Percentiles rank a stretch among this genome's conserved stretches.
Evolutionary conservation across 2,113 vertebrate genomes (phyloP).

Genomic region (Hypanus sabinus): DNA sequence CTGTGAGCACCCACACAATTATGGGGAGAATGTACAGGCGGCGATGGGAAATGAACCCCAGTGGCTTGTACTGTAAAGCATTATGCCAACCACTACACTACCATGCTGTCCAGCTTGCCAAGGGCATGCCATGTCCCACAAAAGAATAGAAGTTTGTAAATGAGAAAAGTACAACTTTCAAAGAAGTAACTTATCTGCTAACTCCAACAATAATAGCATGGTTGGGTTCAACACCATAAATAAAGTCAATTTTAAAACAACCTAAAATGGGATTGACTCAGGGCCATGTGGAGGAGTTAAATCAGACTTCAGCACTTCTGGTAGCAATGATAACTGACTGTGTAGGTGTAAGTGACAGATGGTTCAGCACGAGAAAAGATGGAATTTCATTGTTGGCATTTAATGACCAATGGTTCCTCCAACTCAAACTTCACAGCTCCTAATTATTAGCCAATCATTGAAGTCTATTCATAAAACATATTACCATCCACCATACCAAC

Average conservation of each 20-base stretch:
- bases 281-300: background rate
- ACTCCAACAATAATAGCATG: background rate
- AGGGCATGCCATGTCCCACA: too few relatives aligned
- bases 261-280: background rate
- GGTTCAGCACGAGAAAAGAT: background rate
- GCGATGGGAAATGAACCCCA: too few relatives aligned
- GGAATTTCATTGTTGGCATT: background rate
- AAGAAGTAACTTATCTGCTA: background rate
- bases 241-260: slow-evolving; percentile 1
- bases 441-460: background rate
- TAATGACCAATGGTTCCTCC: background rate
- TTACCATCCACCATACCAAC: too few relatives aligned
- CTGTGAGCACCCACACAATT: too few relatives aligned
- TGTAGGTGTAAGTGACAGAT: background rate
- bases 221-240: background rate
- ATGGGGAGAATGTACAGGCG: too few relatives aligned
- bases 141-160: background rate
- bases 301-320: background rate
- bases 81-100: too few relatives aligned
- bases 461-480: background rate
- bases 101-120: too few relatives aligned
- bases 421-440: background rate
- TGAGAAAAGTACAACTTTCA: background rate
- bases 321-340: background rate
- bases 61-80: too few relatives aligned